Evolutionary conservation across 2,797 vertebrate genomes (phyloP), one percentile per base, ranked within the genome.

Genomic region (Anguilla pacifica): DNA sequence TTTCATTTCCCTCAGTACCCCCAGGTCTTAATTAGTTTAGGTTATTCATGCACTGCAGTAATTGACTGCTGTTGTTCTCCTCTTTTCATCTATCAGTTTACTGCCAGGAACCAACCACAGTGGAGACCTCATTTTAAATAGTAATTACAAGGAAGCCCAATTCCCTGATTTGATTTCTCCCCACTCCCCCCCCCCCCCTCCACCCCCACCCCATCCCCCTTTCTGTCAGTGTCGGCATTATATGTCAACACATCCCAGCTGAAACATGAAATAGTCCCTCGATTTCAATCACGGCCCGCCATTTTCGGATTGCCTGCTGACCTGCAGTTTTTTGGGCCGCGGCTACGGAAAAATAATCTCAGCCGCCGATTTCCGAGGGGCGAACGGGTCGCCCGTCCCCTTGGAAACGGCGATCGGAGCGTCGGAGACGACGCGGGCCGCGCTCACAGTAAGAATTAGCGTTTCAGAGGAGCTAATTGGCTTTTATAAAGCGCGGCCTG

Each of bases 41-140:
- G 70, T 89, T 86, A 86, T 79, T 89, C 87, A 89, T 77, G 82
- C 55, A 88, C 81, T 51, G 53, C 64, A 31, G 87, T 86, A 86
- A 89, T 55, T 88, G 82, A 81, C 87, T 89, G 74, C 77, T 83
- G 86, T 83, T 87, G 85, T 89, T 89, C 25, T 61, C 86, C 72
- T 57, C 35, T 64, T 86, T 89, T 77, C 89, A 89, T 88, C 74
- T 83, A 84, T 89, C 89, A 84, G 77, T 88, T 86, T 84, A 72
- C 85, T 88, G 81, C 89, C 83, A 86, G 74, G 85, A 84, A 55
- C 85, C 88, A 82, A 83, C 84, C 86, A 83, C 74, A 77, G 84
- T 59, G 84, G 61, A 79, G 86, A 87, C 86, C 86, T 87, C 49
- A 87, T 86, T 87, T 87, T 74, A 83, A 77, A 87, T 86, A 83